Base-by-base conservation (phyloP, 2,113 vertebrate species). In the Cyrtonyx montezumae region DNA sequence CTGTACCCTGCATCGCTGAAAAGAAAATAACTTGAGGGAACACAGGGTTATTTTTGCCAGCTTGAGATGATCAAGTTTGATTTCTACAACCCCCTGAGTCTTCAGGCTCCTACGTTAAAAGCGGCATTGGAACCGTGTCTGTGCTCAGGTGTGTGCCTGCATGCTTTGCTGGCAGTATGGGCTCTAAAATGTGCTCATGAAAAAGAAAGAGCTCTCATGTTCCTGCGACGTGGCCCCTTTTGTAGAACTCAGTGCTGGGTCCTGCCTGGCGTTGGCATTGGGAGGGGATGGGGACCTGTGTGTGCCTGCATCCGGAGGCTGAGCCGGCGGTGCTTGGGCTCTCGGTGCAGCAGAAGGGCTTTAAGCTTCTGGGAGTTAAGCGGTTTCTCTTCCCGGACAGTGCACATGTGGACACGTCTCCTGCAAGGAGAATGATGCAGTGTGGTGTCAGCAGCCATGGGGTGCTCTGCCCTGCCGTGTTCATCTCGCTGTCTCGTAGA, bases 61-160 rank as follows among this genome's bases (percentile, higher is more conserved):
- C 91, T 95, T 90, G 95, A 91, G 84, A 89, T 96, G 91, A 93
- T 94, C 79, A 51, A 61, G 59, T 92, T 83, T 91, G 93, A 92
- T 82, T 95, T 93, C 84, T 94, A 63, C 94, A 94, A 88, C 37
- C 84, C 56, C 68, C 74, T 0, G 36, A 80, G 76, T 87, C 75
- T 91, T 93, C 32, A 66, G 91, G 80, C 80, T 93, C 55, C 59
- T 69, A 43, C 71, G 3, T 91, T 88, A 76, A 46, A 91, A 49
- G 28, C 55, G 5, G 23, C 5, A 7, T 40, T 71, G 66, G 73
- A 83, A 25, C 73, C 9, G 0, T 34, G 8, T 66, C 76, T 67
- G 46, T 65, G 43, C 67, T 90, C 68, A n/a, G 36, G 48, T 4
- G 22, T 8, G 0, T 56, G 89, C 78, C 69, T 70, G 56, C n/a